These are phyloP conservation scores for Galerucella nymphaeae DNA, from an alignment of 2,888 invertebrate genomes.

Conservation along the genomic window DNA sequence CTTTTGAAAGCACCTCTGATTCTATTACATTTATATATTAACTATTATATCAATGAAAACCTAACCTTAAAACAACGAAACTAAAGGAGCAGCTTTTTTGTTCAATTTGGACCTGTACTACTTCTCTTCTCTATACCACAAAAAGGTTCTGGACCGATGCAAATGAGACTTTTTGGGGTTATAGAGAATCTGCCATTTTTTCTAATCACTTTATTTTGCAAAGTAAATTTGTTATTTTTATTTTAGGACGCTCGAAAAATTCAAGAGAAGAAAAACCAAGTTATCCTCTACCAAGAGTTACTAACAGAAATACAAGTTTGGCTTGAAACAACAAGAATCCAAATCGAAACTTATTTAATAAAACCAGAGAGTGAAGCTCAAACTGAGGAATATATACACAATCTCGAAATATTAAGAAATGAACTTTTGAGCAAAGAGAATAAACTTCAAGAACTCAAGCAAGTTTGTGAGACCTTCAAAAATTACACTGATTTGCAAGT, in stretches of 20 bases:
- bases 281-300: constrained; percentile 68
- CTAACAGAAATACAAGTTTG: constrained; percentile 69
- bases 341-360: constrained; percentile 50
- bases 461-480: constrained; percentile 66
- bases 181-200: too few relatives aligned
- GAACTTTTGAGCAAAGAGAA: constrained; percentile 66
- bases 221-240: constrained; percentile 26
- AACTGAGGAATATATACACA: constrained; percentile 56
- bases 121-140: too few relatives aligned
- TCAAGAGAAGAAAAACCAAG: constrained; percentile 68
- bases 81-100: too few relatives aligned
- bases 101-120: too few relatives aligned
- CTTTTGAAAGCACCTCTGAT: too few relatives aligned
- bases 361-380: constrained; percentile 53
- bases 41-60: too few relatives aligned
- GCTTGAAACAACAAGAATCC: constrained; percentile 65
- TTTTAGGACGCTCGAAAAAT: constrained; percentile 68
- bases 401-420: constrained; percentile 57
- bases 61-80: too few relatives aligned
- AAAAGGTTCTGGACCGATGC: too few relatives aligned
- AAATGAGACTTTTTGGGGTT: too few relatives aligned
- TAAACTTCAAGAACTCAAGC: constrained; percentile 65
- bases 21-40: too few relatives aligned
- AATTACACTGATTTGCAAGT: constrained; percentile 65
- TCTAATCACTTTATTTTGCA: too few relatives aligned